Conservation (phyloP, 2,113 vertebrate species). For the Chauna torquata region DNA sequence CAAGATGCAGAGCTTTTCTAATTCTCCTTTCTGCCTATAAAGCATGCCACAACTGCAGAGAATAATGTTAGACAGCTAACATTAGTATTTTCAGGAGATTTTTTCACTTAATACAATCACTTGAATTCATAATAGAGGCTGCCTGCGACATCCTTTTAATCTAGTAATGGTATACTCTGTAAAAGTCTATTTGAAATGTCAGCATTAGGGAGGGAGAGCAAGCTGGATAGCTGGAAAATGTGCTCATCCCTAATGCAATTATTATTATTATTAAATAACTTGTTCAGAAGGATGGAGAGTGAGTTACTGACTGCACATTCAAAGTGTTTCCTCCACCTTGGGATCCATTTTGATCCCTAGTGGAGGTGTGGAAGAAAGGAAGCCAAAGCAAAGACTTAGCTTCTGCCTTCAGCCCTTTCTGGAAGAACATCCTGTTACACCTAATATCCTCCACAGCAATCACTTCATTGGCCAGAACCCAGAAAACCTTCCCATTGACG, state of each 20-base stretch:
- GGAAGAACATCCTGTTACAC: slow-evolving; percentile 42
- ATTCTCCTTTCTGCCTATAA: neutral
- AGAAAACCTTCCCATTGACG: neutral
- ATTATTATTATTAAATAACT: slow-evolving; percentile 20
- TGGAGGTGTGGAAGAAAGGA: slow-evolving; percentile 35
- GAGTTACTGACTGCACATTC: neutral
- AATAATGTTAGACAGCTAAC: neutral
- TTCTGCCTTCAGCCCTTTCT: slow-evolving; percentile 9
- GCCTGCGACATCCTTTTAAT: slow-evolving; percentile 34
- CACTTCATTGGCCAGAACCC: neutral
- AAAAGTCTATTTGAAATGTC: slow-evolving; percentile 8
- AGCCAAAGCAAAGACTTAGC: slow-evolving; percentile 50
- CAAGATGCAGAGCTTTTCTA: neutral
- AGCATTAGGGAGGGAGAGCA: neutral
- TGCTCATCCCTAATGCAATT: slow-evolving; percentile 35
- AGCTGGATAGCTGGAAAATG: neutral
- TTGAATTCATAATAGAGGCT: neutral
- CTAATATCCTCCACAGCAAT: neutral
- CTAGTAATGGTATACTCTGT: slow-evolving; percentile 25
- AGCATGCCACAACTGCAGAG: neutral
- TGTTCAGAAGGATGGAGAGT: neutral
- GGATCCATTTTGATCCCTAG: slow-evolving; percentile 19
- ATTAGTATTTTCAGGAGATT: neutral
- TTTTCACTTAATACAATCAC: neutral
- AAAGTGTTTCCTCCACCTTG: neutral